Evolutionary conservation across 2,888 invertebrate species (phyloP).

Genomic region (Drosophila ezoana): DNA sequence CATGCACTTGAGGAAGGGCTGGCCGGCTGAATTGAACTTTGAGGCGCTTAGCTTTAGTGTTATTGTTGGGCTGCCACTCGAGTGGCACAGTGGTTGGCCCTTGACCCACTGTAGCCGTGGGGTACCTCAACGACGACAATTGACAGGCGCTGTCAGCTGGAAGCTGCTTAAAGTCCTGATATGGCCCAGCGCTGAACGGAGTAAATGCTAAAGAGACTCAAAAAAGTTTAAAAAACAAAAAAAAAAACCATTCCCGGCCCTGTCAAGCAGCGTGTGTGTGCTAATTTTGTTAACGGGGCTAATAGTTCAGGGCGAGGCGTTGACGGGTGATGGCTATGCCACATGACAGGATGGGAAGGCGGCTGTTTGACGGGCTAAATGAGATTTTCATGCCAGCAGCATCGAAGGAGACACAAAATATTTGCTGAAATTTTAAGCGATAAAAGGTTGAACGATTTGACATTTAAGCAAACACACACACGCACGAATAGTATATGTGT

Average conservation of each 20-base stretch:
- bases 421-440: slow-evolving; percentile 70
- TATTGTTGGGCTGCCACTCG: slow-evolving; percentile 13
- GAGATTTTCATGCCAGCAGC: slow-evolving; percentile 58
- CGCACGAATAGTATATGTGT: too few species aligned
- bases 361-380: slow-evolving; percentile 54
- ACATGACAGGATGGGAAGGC: slow-evolving; percentile 31
- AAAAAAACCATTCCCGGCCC: slow-evolving; percentile 14
- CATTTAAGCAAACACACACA: slow-evolving; percentile 24
- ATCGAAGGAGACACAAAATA: slow-evolving; percentile 46
- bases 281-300: slow-evolving; percentile 69
- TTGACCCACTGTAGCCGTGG: slow-evolving; percentile 48
- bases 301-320: slow-evolving; percentile 59
- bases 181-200: slow-evolving; percentile 33
- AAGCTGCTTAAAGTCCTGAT: slow-evolving; percentile 54
- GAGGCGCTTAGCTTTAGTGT: background rate
- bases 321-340: slow-evolving; percentile 46
- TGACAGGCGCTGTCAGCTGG: slow-evolving; percentile 57
- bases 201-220: slow-evolving; percentile 37
- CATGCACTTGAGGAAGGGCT: slow-evolving; percentile 2
- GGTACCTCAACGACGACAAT: slow-evolving; percentile 42
- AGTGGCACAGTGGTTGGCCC: slow-evolving; percentile 30
- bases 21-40: slow-evolving; percentile 20
- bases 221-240: slow-evolving; percentile 2
- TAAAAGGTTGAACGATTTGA: slow-evolving; percentile 71
- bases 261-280: slow-evolving; percentile 33